Evolutionary conservation across 2,888 invertebrate species (phyloP).

Genomic region (Petrophora chlorosata): DNA sequence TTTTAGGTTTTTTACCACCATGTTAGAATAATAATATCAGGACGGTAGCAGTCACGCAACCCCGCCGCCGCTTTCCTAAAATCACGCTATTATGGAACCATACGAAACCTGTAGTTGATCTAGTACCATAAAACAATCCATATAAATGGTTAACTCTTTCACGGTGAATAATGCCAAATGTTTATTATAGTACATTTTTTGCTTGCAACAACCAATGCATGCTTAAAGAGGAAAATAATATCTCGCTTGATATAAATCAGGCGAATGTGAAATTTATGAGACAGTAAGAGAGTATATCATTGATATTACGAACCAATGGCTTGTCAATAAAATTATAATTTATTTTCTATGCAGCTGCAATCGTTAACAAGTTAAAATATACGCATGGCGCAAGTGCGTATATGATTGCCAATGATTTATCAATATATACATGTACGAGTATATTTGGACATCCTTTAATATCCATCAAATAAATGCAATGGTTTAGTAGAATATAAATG

Average conservation of each 20-base stretch:
- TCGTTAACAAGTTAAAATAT: slow-evolving; percentile 1
- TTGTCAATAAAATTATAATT: slow-evolving; percentile 20
- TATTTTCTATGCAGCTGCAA: slow-evolving; percentile 15
- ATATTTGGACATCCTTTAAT: no score
- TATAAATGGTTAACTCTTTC: background rate
- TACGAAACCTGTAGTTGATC: background rate
- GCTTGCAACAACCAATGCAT: background rate
- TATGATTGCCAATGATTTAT: slow-evolving; percentile 7
- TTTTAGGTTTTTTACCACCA: slow-evolving; percentile 38
- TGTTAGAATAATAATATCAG: slow-evolving; percentile 40
- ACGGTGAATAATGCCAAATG: no score
- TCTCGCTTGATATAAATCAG: slow-evolving; percentile 6
- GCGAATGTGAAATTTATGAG: slow-evolving; percentile 3
- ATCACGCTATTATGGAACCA: slow-evolving; percentile 26
- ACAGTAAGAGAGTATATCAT: slow-evolving; percentile 3
- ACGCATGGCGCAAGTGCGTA: slow-evolving; percentile 4
- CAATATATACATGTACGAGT: no score
- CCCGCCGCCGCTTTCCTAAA: slow-evolving; percentile 13
- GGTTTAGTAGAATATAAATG: no score
- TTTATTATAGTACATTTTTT: background rate
- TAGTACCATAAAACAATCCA: background rate
- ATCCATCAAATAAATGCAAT: no score
- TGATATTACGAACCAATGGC: slow-evolving; percentile 6
- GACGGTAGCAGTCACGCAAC: slow-evolving; percentile 54
- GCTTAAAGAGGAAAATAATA: background rate